Evolutionary conservation across 2,113 vertebrate genomes (phyloP).

Genomic region (Cyanoramphus novaezelandiae): DNA sequence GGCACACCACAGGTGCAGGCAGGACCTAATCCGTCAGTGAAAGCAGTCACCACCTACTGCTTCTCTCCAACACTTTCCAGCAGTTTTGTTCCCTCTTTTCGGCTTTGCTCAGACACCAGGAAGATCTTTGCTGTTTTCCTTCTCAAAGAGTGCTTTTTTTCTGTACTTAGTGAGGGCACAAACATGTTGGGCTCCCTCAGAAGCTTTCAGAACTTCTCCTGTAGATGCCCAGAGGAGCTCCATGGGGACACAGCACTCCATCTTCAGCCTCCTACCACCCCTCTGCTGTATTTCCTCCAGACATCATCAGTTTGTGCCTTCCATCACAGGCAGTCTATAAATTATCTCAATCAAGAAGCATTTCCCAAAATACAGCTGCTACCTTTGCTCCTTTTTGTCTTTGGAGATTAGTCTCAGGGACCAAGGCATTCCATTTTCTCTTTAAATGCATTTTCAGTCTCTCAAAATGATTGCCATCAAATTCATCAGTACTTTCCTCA

Average conservation of each 20-base stretch:
- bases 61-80: background rate
- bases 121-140: background rate
- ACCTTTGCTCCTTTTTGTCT: background rate
- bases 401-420: background rate
- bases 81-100: background rate
- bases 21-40: accelerated
- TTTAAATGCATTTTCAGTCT: background rate
- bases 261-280: background rate
- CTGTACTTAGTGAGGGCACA: background rate
- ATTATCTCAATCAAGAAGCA: background rate
- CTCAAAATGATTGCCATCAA: background rate
- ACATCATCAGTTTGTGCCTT: accelerated
- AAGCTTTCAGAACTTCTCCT: background rate
- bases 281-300: background rate
- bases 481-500: background rate
- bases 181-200: background rate
- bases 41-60: background rate
- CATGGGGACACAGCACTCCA: accelerated
- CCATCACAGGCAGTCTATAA: background rate
- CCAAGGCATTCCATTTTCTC: background rate
- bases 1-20: background rate
- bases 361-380: background rate
- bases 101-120: background rate
- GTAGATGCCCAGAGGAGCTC: background rate
- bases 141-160: background rate